Conservation (phyloP, 2,113 vertebrate genomes). For the rabbit (Oryctolagus cuniculus) region DNA sequence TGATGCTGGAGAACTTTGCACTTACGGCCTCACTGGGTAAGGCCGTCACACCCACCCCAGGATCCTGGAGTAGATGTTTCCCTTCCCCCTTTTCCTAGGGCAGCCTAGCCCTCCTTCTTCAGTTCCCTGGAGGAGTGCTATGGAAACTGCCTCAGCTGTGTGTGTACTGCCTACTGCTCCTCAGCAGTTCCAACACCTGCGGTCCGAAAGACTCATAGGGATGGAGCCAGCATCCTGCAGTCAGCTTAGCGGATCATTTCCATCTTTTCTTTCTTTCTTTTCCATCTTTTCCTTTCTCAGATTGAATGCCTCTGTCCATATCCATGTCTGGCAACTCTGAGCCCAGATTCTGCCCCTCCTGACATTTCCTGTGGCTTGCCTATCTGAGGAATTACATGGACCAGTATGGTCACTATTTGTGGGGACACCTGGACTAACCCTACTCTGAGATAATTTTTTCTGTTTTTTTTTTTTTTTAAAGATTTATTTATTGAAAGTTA, state of each 20-base stretch:
- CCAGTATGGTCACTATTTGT: not conserved
- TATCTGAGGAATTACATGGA: not conserved
- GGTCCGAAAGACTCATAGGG: not conserved
- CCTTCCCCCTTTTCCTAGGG: not conserved
- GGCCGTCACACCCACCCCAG: not conserved
- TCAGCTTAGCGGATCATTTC: not conserved
- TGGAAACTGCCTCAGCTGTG: too few relatives aligned
- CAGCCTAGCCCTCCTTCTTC: not conserved
- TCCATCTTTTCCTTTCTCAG: not conserved
- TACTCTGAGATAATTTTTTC: slow-evolving; percentile 10
- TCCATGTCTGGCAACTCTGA: not conserved
- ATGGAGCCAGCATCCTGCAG: not conserved
- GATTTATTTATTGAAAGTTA: too few relatives aligned
- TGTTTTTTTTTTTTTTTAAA: not conserved
- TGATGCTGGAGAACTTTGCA: slow-evolving; percentile 73
- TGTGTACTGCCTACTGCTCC: not conserved
- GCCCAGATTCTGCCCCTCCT: not conserved
- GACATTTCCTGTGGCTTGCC: not conserved
- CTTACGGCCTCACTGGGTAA: slow-evolving; percentile 64
- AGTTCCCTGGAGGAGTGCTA: not conserved
- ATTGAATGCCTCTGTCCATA: not conserved
- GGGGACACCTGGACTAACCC: not conserved
- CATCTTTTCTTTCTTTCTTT: too few relatives aligned
- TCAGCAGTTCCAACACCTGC: not conserved
- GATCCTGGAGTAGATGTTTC: not conserved